Conservation (phyloP, 1,140 invertebrate species). For the Heterodera carotae region DNA sequence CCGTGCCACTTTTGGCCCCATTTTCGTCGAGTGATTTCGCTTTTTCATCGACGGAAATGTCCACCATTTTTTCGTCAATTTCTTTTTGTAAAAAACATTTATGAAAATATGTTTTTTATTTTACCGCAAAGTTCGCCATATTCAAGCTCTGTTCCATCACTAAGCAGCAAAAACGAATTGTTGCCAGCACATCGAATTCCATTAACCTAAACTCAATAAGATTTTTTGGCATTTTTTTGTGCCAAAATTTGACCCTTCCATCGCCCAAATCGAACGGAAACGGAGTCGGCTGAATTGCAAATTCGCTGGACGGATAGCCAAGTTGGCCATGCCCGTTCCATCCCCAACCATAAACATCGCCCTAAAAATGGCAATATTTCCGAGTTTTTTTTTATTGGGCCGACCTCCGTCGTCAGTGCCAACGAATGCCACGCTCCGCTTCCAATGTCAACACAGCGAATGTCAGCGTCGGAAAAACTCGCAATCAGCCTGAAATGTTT, state of each 20-base stretch:
- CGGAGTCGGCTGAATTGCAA: constrained; percentile 26
- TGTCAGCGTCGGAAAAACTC: constrained; percentile 7
- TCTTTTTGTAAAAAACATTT: neutral
- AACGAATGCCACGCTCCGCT: constrained; percentile 11
- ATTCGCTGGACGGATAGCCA: constrained; percentile 24
- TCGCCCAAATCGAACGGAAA: constrained; percentile 33
- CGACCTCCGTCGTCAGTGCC: constrained; percentile 19
- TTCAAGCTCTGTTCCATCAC: neutral
- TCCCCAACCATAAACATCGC: constrained; percentile 37
- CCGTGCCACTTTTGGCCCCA: neutral
- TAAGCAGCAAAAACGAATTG: constrained; percentile 16
- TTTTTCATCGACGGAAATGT: neutral
- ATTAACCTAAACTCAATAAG: constrained; percentile 1
- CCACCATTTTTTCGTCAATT: neutral
- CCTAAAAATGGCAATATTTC: constrained; percentile 7
- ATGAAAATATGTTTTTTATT: neutral
- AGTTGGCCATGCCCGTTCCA: constrained; percentile 35
- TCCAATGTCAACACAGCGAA: constrained; percentile 9
- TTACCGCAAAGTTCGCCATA: constrained; percentile 1
- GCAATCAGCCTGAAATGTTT: neutral
- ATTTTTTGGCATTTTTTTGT: neutral
- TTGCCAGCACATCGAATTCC: constrained; percentile 17
- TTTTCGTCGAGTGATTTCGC: neutral
- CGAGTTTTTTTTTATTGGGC: neutral
- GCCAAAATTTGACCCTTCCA: constrained; percentile 11